Evolutionary conservation across 2,797 vertebrate genomes (phyloP), one percentile per base, ranked within the genome.

Genomic region (Sarcoramphus papa): DNA sequence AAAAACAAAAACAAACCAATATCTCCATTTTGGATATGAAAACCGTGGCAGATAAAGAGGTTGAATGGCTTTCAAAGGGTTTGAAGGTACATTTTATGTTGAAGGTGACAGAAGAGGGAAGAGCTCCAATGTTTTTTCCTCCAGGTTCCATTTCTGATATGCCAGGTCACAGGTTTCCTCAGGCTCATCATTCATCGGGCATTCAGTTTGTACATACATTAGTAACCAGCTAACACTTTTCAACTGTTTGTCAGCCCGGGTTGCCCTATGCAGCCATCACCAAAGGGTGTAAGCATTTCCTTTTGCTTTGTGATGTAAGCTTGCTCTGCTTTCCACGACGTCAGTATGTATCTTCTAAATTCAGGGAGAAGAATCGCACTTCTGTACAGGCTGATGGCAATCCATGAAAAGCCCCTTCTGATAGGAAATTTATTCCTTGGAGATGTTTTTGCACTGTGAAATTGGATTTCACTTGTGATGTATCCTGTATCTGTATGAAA

Each of bases 301-400:
- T 2, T 63, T 11, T 9, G 22, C 63, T 56, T 22, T 28, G 60
- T 10, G 56, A 3, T 50, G 16, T 3, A 23, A 40, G 9, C 21
- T 14, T 5, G 7, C 21, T 20, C 6, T n/a, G 37, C n/a, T 72
- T 47, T 12, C 47, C 48, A 17, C 0, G 0, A 28, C 3, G 3
- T 30, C 57, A 15, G 25, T 7, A 19, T 1, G 0, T 3, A 14
- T 16, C 43, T 30, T 2, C 54, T 27, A 2, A 45, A 22, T 35
- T 6, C 31, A 19, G 50, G 21, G 35, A 62, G 54, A 23, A 62
- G 47, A 35, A 19, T 54, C 3, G 0, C 22, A 2, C 33, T 41
- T 19, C 54, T 47, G 14, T 18, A 16, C 19, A 12, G 28, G 1
- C 1, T 28, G 77, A 24, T 24, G 73, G 57, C 28, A 70, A 33